Conservation (phyloP, 1,140 invertebrate genomes). For the Nasonia giraulti region DNA sequence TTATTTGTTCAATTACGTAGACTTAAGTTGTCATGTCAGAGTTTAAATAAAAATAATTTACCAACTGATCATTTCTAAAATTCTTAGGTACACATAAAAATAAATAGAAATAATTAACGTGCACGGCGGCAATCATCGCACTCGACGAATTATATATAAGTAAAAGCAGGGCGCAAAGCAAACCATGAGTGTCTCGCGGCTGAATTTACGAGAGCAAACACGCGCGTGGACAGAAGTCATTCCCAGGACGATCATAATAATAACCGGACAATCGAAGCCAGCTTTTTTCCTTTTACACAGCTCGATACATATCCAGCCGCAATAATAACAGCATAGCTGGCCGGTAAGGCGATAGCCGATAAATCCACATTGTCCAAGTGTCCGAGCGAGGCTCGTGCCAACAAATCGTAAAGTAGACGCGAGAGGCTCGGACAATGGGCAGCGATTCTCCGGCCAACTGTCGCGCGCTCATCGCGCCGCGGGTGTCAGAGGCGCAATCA, state of each 20-base stretch:
- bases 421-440: constrained; percentile 65
- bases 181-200: constrained; percentile 6
- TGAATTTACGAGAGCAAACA: constrained; percentile 69
- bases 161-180: constrained; percentile 14
- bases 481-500: constrained; percentile 62
- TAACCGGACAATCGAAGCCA: constrained; percentile 30
- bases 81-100: background rate
- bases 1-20: too few relatives aligned
- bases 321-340: background rate
- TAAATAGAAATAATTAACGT: constrained; percentile 5
- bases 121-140: background rate
- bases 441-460: constrained; percentile 64
- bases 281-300: background rate
- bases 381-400: constrained; percentile 59
- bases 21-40: too few relatives aligned
- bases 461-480: constrained; percentile 54
- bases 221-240: constrained; percentile 9
- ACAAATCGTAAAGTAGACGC: constrained; percentile 72
- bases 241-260: constrained; percentile 52
- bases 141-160: too few relatives aligned
- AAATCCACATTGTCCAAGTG: constrained; percentile 69
- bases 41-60: too few relatives aligned
- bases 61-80: too few relatives aligned
- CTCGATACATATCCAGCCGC: constrained; percentile 30
- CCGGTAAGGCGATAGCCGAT: constrained; percentile 65